A percentile compares a stretch with the other conserved stretches of the same genome.
These are phyloP conservation scores for Chaetops frenatus DNA, from an alignment of 2,113 vertebrate genomes.

Conservation along the genomic window DNA sequence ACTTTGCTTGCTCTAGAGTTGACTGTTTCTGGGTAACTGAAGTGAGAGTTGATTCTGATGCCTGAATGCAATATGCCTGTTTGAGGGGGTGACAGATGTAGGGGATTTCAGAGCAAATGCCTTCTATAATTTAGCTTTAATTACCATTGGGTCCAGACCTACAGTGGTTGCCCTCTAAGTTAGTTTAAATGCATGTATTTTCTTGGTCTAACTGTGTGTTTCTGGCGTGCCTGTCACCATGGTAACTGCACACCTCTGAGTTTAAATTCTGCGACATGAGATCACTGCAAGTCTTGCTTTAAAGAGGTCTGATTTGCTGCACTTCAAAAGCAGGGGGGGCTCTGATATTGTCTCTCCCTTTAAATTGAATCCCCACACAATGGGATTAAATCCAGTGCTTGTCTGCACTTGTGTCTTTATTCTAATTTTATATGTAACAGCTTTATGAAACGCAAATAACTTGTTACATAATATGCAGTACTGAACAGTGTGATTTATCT, in stretches of 20 bases:
- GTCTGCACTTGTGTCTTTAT: neutral
- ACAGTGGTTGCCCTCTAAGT: neutral
- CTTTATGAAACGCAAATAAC: slow-evolving; percentile 28
- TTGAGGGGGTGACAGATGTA: neutral
- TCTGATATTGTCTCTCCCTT: neutral
- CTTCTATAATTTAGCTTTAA: neutral
- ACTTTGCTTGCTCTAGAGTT: neutral
- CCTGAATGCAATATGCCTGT: neutral
- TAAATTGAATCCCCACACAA: neutral
- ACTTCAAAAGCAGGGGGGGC: neutral
- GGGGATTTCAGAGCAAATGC: neutral
- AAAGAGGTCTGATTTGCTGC: neutral
- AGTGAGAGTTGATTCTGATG: neutral
- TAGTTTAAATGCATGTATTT: neutral
- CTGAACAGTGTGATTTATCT: slow-evolving; percentile 16
- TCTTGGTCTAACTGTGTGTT: neutral
- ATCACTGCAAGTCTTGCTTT: neutral
- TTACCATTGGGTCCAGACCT: neutral
- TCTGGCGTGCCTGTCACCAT: neutral
- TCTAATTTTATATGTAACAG: slow-evolving; percentile 22
- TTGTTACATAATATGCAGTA: slow-evolving; percentile 23
- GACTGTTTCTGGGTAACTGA: neutral
- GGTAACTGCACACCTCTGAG: neutral
- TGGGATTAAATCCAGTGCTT: slow-evolving; percentile 16
- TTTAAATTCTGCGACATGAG: neutral